Conservation (phyloP, 1,140 invertebrate genomes). For the Bombus terrestris region DNA sequence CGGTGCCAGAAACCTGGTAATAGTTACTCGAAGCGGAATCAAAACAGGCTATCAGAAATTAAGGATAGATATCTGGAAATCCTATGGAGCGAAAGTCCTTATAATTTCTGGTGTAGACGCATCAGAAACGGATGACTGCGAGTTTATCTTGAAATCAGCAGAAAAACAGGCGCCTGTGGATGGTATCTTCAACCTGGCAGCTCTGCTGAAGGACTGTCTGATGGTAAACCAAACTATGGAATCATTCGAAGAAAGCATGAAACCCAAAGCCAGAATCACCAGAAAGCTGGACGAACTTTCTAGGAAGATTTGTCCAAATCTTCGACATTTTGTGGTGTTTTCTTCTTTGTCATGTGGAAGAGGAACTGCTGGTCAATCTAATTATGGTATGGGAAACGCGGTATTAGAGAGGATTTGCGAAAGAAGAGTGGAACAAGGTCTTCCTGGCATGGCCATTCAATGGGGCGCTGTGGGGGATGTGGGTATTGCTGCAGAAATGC, state of each 20-base stretch:
- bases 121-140: constrained; percentile 81
- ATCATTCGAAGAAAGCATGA: constrained; percentile 80
- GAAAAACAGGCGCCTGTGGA: constrained; percentile 85
- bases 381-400: constrained; percentile 88
- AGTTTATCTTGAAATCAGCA: constrained; percentile 84
- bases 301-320: constrained; percentile 81
- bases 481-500: constrained; percentile 85
- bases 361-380: constrained; percentile 90
- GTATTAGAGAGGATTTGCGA: constrained; percentile 86
- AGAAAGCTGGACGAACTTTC: constrained; percentile 82
- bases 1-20: constrained; percentile 86
- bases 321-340: constrained; percentile 86
- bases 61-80: constrained; percentile 82
- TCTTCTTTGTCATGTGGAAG: constrained; percentile 90
- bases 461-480: constrained; percentile 86
- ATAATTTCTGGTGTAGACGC: constrained; percentile 81
- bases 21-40: constrained; percentile 88
- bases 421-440: constrained; percentile 78
- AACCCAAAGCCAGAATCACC: constrained; percentile 82
- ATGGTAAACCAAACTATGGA: constrained; percentile 83
- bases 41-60: constrained; percentile 87
- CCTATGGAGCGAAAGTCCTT: constrained; percentile 82
- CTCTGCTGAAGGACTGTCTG: constrained; percentile 83
- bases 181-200: constrained; percentile 91
- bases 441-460: constrained; percentile 84